Evolutionary conservation across 2,888 invertebrate genomes (phyloP).

Genomic region (Protonemura montana): DNA sequence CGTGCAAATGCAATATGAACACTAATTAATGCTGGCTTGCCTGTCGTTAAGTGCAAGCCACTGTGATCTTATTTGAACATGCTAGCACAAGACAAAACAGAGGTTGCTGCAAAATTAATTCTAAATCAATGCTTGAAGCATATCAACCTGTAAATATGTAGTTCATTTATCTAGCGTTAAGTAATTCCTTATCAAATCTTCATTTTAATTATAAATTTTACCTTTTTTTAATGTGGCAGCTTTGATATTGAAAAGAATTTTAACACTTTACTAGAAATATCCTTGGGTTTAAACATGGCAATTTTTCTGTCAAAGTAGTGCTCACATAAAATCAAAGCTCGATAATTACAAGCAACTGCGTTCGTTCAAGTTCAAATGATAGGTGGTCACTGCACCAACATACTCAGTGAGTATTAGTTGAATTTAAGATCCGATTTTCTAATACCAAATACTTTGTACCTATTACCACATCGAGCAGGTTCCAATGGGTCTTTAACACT

Average conservation of each 20-base stretch:
- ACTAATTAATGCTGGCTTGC: neutral
- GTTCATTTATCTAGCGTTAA: neutral
- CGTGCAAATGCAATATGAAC: neutral
- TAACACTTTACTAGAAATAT: neutral
- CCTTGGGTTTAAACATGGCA: neutral
- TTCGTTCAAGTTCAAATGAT: too few species aligned
- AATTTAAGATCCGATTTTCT: neutral
- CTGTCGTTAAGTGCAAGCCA: neutral
- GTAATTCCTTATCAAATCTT: neutral
- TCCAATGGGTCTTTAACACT: neutral
- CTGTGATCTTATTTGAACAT: neutral
- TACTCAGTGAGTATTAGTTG: too few species aligned
- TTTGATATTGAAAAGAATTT: neutral
- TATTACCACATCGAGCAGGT: neutral
- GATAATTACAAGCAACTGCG: too few species aligned
- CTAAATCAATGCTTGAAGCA: conserved; percentile 26
- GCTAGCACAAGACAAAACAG: neutral
- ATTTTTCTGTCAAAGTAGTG: too few species aligned
- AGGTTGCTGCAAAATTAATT: neutral
- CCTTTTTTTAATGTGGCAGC: neutral
- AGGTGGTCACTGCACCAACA: too few species aligned
- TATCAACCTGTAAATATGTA: conserved; percentile 23
- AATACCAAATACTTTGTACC: neutral
- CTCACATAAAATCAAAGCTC: too few species aligned
- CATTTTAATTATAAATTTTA: neutral